Evolutionary conservation across 23 tunicate species (phyloP), one percentile per base, ranked within the genome.

Genomic region (Botrylloides violaceus): DNA sequence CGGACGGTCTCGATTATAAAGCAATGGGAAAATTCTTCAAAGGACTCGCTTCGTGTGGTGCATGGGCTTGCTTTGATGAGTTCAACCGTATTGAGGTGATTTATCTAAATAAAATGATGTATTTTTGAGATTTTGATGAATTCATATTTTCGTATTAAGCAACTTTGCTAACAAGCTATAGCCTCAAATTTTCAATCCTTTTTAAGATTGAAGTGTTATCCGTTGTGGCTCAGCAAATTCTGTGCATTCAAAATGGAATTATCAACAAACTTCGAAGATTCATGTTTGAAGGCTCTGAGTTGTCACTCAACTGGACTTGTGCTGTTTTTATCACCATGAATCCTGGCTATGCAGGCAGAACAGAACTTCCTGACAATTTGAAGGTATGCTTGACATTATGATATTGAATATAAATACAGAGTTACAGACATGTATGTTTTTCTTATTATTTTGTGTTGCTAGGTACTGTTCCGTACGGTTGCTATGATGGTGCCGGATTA

Each of bases 401-500:
- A n/a, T n/a, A n/a, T n/a, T n/a, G n/a, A n/a, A n/a, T n/a, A n/a
- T n/a, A n/a, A n/a, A n/a, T n/a, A 48, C 19, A 15, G 72, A 9
- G 30, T 59, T 23, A 15, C 9, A 32, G 19, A 21, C 9, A 66
- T 18, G 9, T 66, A 9, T 32, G 61, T 59, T 15, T 7, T 66
- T 29, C 61, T 66, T 12, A 23, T 6, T 66, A 22, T 66, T n/a
- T 15, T 43, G 53, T 66, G 24, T 32, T 75, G 21, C 4, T 36
- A 91, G 98, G 92, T 85, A 19, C 81, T 92, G 32, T 92, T 92
- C 72, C 82, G 98, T 12, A 56, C 98, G 68, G 98, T 92, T 2
- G 98, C 98, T 2, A 92, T 92, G 98, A 92, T 92, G 98, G 98
- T 92, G 36, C 98, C 98, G 29, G 98, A 92, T 49, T 92, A 92